Conservation (phyloP, 2,888 invertebrate genomes). For the Heterodera filipjevi region DNA sequence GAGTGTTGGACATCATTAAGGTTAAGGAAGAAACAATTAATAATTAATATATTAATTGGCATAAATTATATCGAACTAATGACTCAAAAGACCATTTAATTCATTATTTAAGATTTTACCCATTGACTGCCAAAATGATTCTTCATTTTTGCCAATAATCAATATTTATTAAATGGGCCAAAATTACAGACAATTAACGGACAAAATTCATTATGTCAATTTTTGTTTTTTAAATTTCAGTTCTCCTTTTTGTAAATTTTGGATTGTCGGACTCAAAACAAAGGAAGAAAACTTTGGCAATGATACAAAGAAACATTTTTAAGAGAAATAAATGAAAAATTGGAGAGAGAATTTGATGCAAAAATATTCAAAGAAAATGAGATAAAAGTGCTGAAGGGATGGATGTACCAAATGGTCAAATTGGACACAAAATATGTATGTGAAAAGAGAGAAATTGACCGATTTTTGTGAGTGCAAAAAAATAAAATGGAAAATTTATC, state of each 20-base stretch:
- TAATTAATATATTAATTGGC: too few relatives aligned
- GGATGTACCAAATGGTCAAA: background rate
- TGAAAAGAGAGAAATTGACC: background rate
- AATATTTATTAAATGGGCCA: too few relatives aligned
- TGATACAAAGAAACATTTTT: background rate
- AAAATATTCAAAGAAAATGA: background rate
- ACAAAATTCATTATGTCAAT: too few relatives aligned
- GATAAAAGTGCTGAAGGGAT: background rate
- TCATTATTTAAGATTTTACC: too few relatives aligned
- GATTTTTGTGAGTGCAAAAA: background rate
- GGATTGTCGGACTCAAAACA: slow-evolving; percentile 2
- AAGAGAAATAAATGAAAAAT: background rate
- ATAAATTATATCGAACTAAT: too few relatives aligned
- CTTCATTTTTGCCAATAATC: too few relatives aligned
- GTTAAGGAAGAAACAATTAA: too few relatives aligned
- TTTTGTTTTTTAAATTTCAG: background rate
- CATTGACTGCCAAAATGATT: too few relatives aligned
- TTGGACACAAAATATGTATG: background rate
- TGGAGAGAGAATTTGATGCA: background rate
- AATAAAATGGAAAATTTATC: background rate
- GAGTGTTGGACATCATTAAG: too few relatives aligned
- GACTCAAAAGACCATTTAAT: too few relatives aligned
- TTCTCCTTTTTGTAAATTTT: background rate
- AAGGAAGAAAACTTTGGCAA: background rate
- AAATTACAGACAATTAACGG: too few relatives aligned